These are phyloP conservation scores for Panorpa germanica DNA, from an alignment of 2,888 invertebrate species.

Conservation along the genomic window DNA sequence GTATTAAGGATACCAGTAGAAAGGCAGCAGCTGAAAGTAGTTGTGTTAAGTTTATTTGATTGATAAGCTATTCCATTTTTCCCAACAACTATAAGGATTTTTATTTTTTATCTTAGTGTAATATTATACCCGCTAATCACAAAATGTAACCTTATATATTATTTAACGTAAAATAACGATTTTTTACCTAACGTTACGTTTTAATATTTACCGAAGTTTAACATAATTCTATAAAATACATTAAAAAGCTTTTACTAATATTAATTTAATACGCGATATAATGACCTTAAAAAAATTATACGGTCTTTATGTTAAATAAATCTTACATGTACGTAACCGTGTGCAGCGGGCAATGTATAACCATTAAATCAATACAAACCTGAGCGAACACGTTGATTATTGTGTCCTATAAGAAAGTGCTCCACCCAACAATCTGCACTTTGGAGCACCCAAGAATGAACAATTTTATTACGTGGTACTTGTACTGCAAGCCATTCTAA, in stretches of 20 bases:
- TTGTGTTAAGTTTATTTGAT: too few species aligned
- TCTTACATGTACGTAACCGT: constrained; percentile 4
- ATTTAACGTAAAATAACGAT: too few species aligned
- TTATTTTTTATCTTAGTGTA: too few species aligned
- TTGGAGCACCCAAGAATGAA: constrained; percentile 81
- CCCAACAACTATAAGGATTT: too few species aligned
- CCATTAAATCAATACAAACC: constrained; percentile 28
- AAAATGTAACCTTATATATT: too few species aligned
- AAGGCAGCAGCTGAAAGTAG: constrained; percentile 76
- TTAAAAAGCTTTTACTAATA: background rate
- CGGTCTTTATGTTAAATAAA: constrained; percentile 1
- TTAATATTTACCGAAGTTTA: too few species aligned
- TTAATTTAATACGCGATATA: background rate
- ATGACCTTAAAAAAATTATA: constrained; percentile 4
- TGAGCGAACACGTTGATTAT: constrained; percentile 70
- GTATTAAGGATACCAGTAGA: constrained; percentile 75
- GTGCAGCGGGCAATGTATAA: too few species aligned
- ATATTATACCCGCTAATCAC: too few species aligned
- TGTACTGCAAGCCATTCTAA: constrained; percentile 80
- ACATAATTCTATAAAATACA: too few species aligned
- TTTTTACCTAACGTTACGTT: too few species aligned
- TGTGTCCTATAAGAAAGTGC: constrained; percentile 67
- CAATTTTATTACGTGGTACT: constrained; percentile 73
- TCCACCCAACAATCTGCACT: constrained; percentile 88
- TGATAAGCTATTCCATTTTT: too few species aligned